phyloP scores from a whole-genome alignment of 2,888 invertebrate species.

The Drosophila cognata region DNA sequence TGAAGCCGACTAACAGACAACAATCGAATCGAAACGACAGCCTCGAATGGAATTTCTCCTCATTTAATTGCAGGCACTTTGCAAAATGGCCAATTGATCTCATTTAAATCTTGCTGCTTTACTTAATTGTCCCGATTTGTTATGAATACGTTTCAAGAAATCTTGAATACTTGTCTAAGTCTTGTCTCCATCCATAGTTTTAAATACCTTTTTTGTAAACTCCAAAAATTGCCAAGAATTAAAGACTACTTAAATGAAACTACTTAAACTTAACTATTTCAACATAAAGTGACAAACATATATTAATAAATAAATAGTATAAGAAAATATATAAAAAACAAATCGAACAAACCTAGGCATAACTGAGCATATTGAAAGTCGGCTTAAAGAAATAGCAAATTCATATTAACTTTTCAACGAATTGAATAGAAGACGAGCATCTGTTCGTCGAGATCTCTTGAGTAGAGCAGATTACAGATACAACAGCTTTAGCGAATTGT shows the following conservation, averaged over 20 bases:
- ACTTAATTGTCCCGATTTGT: neutral
- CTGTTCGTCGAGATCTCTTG: neutral
- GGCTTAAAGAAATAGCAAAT: neutral
- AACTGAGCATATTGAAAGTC: neutral
- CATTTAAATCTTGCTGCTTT: neutral
- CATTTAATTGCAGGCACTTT: conserved; percentile 1
- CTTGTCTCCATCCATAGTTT: neutral
- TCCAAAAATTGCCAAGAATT: neutral
- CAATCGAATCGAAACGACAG: conserved; percentile 6
- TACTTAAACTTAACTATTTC: neutral
- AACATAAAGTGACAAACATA: neutral
- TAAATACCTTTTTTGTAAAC: neutral
- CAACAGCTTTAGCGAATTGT: neutral
- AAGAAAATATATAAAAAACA: too few relatives aligned
- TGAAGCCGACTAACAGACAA: conserved; percentile 33
- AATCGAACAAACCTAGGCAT: neutral
- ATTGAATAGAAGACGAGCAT: neutral
- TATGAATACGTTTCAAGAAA: neutral
- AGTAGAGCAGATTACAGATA: neutral
- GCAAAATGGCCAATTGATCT: neutral
- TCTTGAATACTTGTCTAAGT: neutral
- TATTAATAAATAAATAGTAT: too few relatives aligned
- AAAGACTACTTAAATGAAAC: neutral
- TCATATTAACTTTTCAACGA: neutral
- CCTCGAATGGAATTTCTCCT: neutral